phyloP scores from a whole-genome alignment of 30 jellyfish, hydroid and myxozoan genomes.

The Turritopsis rubra region DNA sequence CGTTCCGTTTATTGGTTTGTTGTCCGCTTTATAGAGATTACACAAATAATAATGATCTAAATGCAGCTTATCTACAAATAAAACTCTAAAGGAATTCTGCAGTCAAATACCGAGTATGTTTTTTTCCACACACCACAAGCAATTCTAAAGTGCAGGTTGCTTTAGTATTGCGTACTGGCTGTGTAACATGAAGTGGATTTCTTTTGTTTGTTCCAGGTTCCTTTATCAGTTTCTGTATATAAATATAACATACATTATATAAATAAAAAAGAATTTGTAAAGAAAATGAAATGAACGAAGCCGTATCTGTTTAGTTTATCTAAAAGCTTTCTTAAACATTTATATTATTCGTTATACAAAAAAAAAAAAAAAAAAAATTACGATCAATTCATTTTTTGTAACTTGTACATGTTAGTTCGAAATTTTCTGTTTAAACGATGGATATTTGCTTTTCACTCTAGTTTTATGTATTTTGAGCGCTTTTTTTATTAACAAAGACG shows the following conservation, averaged over 20 bases:
- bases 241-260: not conserved
- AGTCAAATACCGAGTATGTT: not conserved
- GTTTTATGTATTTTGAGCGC: too few species aligned
- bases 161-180: not conserved
- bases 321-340: not conserved
- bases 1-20: too few species aligned
- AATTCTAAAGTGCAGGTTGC: not conserved
- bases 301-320: not conserved
- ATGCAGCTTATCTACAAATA: too few species aligned
- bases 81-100: not conserved
- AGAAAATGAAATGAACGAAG: not conserved
- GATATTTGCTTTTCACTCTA: too few species aligned
- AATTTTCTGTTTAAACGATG: too few species aligned
- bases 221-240: not conserved
- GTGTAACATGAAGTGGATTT: not conserved
- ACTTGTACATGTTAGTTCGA: not conserved
- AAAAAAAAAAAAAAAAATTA: too few species aligned
- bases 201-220: not conserved
- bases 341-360: not conserved
- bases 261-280: not conserved
- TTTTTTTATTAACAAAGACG: too few species aligned
- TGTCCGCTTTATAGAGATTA: too few species aligned
- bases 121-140: not conserved
- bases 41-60: not conserved
- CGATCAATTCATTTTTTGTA: not conserved